Conservation (phyloP, 2,797 vertebrate species). For the Presbytis comata region DNA sequence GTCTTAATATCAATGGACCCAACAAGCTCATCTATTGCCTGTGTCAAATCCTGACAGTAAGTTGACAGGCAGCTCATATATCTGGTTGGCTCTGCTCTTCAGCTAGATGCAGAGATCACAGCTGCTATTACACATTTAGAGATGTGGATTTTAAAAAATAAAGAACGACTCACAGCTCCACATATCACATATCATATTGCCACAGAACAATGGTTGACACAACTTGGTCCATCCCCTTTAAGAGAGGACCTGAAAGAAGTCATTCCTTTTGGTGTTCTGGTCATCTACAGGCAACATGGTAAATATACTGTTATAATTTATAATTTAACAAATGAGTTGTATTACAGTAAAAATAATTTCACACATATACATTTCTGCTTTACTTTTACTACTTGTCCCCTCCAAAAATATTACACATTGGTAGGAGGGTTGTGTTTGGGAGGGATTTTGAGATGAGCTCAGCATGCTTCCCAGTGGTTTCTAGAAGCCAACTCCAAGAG, state of each 20-base stretch:
- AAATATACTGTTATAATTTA: neutral
- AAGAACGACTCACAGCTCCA: neutral
- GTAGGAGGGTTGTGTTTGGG: neutral
- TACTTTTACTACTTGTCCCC: neutral
- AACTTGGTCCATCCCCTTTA: neutral
- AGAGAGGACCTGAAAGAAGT: neutral
- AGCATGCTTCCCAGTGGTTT: neutral
- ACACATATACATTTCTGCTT: neutral
- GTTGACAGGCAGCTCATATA: neutral
- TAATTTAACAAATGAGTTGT: neutral
- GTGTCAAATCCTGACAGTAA: neutral
- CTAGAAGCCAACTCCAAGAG: neutral
- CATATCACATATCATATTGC: neutral
- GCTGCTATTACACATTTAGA: neutral
- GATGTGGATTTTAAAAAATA: neutral
- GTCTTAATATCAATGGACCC: neutral
- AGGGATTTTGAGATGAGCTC: neutral
- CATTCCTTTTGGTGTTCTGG: neutral
- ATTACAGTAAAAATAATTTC: neutral
- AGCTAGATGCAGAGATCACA: neutral
- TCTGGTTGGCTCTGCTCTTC: neutral
- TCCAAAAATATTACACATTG: neutral
- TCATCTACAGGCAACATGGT: neutral
- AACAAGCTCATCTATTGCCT: neutral
- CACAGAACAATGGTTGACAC: neutral